Conservation (phyloP, 2,113 vertebrate species). For the Rhinoderma darwinii region DNA sequence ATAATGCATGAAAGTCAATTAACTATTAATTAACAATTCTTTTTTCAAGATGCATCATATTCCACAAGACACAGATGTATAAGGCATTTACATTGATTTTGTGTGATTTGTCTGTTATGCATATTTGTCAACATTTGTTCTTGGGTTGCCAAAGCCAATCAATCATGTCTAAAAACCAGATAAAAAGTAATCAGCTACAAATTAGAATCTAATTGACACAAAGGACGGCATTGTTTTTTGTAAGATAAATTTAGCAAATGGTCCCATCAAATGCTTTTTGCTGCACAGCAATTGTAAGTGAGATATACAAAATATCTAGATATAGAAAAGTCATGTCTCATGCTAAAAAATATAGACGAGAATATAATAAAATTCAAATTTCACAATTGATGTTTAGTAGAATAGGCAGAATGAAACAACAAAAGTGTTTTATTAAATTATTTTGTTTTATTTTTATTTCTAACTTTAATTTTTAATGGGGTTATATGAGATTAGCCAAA, state of each 20-base stretch:
- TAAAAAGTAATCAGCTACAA: conserved; percentile 22
- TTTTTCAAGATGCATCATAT: not conserved
- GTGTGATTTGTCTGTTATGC: conserved; percentile 28
- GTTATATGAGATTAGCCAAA: not conserved
- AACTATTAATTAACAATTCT: conserved; percentile 24
- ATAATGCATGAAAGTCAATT: conserved; percentile 28
- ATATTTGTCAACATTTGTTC: conserved; percentile 50
- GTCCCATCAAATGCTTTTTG: not conserved
- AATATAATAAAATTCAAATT: not conserved
- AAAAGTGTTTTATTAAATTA: not conserved
- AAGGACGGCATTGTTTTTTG: conserved; percentile 13
- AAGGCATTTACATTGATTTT: conserved; percentile 39
- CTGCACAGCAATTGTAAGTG: not conserved
- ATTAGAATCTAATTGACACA: conserved; percentile 43
- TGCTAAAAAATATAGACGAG: not conserved
- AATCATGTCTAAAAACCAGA: conserved; percentile 33
- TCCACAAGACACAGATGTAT: conserved; percentile 4
- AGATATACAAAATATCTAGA: not conserved
- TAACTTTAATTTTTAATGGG: too few relatives aligned
- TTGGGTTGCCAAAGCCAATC: conserved; percentile 37
- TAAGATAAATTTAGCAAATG: not conserved
- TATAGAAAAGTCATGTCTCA: not conserved
- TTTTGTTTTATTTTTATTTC: not conserved
- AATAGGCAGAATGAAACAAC: not conserved
- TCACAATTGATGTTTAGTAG: not conserved